phyloP scores from a whole-genome alignment of 2,113 vertebrate species.

The Chitala chitala region DNA sequence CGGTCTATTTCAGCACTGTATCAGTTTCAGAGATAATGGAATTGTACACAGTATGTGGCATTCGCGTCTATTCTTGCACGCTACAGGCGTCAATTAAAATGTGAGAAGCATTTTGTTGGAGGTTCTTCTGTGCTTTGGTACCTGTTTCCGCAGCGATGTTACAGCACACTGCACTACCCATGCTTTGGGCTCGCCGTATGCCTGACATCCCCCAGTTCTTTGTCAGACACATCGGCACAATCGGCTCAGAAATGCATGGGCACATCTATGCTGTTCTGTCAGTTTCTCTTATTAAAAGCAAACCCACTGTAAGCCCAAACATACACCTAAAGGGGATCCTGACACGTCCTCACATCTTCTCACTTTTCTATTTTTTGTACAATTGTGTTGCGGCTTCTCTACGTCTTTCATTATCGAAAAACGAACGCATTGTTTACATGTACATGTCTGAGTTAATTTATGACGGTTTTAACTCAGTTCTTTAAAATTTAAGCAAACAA shows the following conservation, averaged over 20 bases:
- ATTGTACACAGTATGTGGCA: background rate
- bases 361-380: background rate
- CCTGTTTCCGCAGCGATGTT: background rate
- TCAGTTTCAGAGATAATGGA: background rate
- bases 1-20: background rate
- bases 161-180: background rate
- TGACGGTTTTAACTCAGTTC: slow-evolving; percentile 6
- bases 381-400: background rate
- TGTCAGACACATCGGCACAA: background rate
- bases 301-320: background rate
- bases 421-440: background rate
- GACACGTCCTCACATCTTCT: slow-evolving; percentile 2
- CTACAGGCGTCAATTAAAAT: background rate
- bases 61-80: background rate
- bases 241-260: background rate
- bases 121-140: background rate
- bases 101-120: background rate
- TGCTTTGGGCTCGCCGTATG: background rate
- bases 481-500: too few species aligned
- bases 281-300: background rate
- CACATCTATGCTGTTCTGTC: background rate
- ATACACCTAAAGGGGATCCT: background rate
- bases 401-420: background rate
- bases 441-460: background rate
- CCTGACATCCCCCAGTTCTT: background rate